phyloP scores from a whole-genome alignment of 1,140 invertebrate species.

The Holcopasites calliopsidis region DNA sequence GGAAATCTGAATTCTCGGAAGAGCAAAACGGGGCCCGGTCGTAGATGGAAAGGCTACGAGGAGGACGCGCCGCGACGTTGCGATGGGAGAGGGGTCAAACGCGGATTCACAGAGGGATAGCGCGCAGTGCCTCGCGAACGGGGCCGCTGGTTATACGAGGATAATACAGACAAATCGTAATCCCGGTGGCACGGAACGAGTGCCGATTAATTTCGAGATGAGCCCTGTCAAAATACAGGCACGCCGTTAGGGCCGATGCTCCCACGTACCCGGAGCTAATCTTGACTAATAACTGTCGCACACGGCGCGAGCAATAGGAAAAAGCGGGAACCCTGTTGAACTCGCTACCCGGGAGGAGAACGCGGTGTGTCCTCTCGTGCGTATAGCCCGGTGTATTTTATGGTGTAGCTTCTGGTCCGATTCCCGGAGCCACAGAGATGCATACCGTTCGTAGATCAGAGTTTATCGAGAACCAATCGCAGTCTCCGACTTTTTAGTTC shows the following conservation, averaged over 20 bases:
- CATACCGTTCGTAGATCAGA: slow-evolving; percentile 57
- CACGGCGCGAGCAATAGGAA: slow-evolving; percentile 35
- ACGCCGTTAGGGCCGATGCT: slow-evolving; percentile 53
- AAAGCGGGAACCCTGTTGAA: slow-evolving; percentile 44
- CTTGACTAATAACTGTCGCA: slow-evolving; percentile 78
- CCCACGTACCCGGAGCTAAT: slow-evolving; percentile 66
- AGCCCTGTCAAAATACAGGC: slow-evolving; percentile 75
- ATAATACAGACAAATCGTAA: slow-evolving; percentile 78
- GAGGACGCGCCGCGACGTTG: not conserved
- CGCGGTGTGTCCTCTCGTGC: not conserved
- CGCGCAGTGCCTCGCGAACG: slow-evolving; percentile 5
- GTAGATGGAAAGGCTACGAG: slow-evolving; percentile 24
- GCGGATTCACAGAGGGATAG: not conserved
- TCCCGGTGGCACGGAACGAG: slow-evolving; percentile 70
- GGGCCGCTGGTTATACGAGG: slow-evolving; percentile 39
- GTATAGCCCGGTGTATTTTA: slow-evolving; percentile 25
- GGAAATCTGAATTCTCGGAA: slow-evolving; percentile 68
- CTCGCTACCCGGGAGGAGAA: slow-evolving; percentile 23
- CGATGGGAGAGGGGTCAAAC: not conserved
- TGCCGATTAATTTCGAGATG: slow-evolving; percentile 76
- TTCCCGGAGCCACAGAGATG: too few species aligned
- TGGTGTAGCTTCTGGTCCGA: not conserved
- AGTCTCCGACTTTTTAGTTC: slow-evolving; percentile 26
- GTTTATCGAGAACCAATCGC: slow-evolving; percentile 57
- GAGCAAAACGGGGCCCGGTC: slow-evolving; percentile 19